Conservation (phyloP, 2,113 vertebrate species). For the Protobothrops mucrosquamatus region DNA sequence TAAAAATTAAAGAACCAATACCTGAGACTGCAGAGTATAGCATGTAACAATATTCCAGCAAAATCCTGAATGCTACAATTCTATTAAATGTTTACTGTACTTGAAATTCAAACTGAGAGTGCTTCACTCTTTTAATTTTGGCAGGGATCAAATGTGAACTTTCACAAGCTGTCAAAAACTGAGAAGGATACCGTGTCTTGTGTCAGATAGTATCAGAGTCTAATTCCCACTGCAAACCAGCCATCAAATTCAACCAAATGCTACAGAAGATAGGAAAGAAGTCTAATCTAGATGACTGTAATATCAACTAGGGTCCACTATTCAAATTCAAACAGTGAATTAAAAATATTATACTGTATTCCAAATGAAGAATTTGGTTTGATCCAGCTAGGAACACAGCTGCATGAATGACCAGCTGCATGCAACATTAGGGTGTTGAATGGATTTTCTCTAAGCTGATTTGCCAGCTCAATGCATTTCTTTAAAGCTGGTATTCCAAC, state of each 20-base stretch:
- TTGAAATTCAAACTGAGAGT: background rate
- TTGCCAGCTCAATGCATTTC: background rate
- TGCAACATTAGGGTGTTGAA: background rate
- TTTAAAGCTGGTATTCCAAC: background rate
- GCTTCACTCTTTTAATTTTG: background rate
- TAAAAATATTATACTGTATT: background rate
- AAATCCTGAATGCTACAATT: background rate
- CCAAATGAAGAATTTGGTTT: background rate
- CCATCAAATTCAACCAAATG: background rate
- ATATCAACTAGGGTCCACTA: background rate
- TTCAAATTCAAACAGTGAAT: background rate
- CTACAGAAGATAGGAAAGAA: background rate
- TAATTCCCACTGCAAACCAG: background rate
- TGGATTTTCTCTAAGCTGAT: background rate
- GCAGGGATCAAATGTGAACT: background rate
- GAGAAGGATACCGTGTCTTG: background rate
- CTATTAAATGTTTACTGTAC: background rate
- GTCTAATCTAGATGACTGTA: background rate
- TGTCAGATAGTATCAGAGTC: background rate
- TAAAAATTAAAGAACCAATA: background rate
- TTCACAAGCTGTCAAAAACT: background rate
- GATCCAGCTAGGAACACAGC: background rate
- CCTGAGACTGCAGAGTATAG: background rate
- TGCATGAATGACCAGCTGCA: background rate
- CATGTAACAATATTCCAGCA: background rate